Percentiles rank a stretch among this genome's conserved stretches.
phyloP scores from a whole-genome alignment of 2,113 vertebrate species.

The Eonycteris spelaea region DNA sequence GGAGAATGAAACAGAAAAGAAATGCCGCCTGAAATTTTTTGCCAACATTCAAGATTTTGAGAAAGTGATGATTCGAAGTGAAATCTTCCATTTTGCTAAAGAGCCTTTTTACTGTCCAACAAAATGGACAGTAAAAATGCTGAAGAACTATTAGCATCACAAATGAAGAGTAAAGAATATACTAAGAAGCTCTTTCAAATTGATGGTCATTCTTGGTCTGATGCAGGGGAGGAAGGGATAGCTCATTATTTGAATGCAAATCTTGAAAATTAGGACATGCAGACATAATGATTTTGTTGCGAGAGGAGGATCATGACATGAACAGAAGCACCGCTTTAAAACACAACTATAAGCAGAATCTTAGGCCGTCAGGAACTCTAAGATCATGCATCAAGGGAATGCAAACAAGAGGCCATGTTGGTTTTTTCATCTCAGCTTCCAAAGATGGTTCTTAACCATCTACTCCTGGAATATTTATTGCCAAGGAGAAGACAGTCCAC shows the following conservation, averaged over 20 bases:
- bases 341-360: neutral
- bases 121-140: neutral
- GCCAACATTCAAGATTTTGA: neutral
- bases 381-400: neutral
- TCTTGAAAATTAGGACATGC: accelerated
- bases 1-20: neutral
- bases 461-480: neutral
- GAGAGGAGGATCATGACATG: accelerated
- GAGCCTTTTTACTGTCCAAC: neutral
- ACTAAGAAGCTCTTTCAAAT: neutral
- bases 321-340: accelerated
- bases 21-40: neutral
- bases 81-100: neutral
- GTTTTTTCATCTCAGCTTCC: neutral
- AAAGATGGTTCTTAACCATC: neutral
- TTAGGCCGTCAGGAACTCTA: neutral
- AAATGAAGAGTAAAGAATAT: neutral
- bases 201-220: too few species aligned
- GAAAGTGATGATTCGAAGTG: neutral
- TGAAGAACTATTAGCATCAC: neutral
- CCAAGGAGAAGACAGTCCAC: neutral
- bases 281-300: too few species aligned
- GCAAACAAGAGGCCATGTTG: neutral
- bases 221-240: neutral
- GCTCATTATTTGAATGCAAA: neutral